Conservation (phyloP, 1,140 invertebrate species). For the Solenopsis invicta region DNA sequence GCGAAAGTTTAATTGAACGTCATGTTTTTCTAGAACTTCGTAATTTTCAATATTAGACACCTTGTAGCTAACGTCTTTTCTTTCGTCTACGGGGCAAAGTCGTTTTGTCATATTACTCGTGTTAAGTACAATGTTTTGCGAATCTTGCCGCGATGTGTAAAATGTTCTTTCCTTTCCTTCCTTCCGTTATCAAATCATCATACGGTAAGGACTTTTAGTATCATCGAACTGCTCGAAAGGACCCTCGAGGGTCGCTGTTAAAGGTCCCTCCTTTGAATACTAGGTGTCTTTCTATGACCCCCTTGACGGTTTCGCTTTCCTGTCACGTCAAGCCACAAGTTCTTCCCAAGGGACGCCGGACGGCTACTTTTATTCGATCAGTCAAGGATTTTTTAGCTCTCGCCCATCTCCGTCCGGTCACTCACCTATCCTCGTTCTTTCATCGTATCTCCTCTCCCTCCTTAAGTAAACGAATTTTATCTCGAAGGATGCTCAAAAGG, state of each 20-base stretch:
- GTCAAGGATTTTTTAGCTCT: conserved; percentile 46
- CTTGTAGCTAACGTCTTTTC: conserved; percentile 12
- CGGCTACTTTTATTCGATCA: conserved; percentile 53
- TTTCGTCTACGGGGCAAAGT: neutral
- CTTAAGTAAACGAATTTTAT: conserved; percentile 61
- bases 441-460: neutral
- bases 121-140: neutral
- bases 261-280: conserved; percentile 60
- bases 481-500: conserved; percentile 47
- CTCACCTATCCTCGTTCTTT: conserved; percentile 36
- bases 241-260: conserved; percentile 54
- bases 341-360: conserved; percentile 19
- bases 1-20: conserved; percentile 40
- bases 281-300: conserved; percentile 51
- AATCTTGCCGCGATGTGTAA: conserved; percentile 5
- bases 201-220: conserved; percentile 20
- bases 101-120: neutral
- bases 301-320: conserved; percentile 42
- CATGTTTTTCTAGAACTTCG: neutral
- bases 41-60: conserved; percentile 55
- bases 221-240: conserved; percentile 20
- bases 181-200: conserved; percentile 31
- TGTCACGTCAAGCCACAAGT: conserved; percentile 53
- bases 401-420: conserved; percentile 18
- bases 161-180: neutral